Conservation (phyloP, 2,797 vertebrate genomes). For the Clarias fuscus region DNA sequence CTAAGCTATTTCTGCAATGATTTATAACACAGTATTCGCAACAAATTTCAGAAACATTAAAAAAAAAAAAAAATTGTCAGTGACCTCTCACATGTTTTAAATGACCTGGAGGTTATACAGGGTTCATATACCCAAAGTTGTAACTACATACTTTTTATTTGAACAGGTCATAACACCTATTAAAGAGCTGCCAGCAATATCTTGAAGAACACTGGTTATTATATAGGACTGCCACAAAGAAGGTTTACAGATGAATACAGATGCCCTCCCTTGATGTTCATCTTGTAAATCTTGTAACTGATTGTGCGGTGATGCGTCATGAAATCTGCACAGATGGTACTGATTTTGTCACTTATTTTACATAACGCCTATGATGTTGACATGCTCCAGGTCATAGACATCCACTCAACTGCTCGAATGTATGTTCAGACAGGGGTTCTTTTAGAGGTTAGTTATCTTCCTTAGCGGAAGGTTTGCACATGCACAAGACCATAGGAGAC, state of each 20-base stretch:
- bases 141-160: not conserved
- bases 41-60: not conserved
- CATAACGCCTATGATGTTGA: not conserved
- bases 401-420: not conserved
- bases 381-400: not conserved
- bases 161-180: too few relatives aligned
- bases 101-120: not conserved
- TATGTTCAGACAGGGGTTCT: not conserved
- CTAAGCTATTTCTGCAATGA: not conserved
- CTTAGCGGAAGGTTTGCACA: not conserved
- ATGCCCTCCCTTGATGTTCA: not conserved
- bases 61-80: not conserved
- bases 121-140: not conserved
- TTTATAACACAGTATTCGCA: too few relatives aligned
- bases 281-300: not conserved
- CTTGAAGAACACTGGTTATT: not conserved
- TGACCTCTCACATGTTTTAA: not conserved
- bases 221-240: not conserved
- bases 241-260: not conserved
- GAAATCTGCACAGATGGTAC: not conserved
- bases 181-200: not conserved
- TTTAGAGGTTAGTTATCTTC: constrained; percentile 4
- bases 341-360: not conserved
- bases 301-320: not conserved
- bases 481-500: not conserved